Conservation (phyloP, 2,888 invertebrate species). For the Galerucella nymphaeae region DNA sequence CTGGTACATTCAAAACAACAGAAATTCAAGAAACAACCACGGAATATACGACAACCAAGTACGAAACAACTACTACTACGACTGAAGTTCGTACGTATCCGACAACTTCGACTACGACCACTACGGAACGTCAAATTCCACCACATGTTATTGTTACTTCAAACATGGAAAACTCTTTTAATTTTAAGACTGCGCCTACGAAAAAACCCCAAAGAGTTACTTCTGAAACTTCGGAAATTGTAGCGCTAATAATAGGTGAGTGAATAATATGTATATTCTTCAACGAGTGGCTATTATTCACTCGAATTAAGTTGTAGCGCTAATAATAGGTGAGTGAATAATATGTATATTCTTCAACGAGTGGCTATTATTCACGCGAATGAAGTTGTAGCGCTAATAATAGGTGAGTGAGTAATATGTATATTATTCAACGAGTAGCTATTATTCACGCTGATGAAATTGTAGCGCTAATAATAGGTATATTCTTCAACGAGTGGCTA, state of each 20-base stretch:
- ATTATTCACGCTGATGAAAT: too few relatives aligned
- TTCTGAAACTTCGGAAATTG: slow-evolving; percentile 78
- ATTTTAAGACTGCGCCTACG: slow-evolving; percentile 50
- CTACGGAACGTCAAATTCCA: slow-evolving; percentile 37
- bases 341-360: too few relatives aligned
- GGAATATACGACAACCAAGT: slow-evolving; percentile 38
- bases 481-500: too few relatives aligned
- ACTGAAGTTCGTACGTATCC: slow-evolving; percentile 40
- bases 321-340: slow-evolving; percentile 72
- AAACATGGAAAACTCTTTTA: slow-evolving; percentile 28
- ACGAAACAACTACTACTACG: slow-evolving; percentile 39
- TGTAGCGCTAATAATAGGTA: slow-evolving; percentile 81
- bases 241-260: slow-evolving; percentile 78
- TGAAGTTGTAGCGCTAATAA: slow-evolving; percentile 81
- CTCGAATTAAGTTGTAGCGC: slow-evolving; percentile 78
- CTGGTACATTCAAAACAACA: slow-evolving; percentile 20
- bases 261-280: too few relatives aligned
- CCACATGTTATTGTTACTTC: slow-evolving; percentile 25
- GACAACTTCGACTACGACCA: slow-evolving; percentile 24
- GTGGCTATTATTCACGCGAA: too few relatives aligned
- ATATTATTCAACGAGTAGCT: too few relatives aligned
- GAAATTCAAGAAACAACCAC: slow-evolving; percentile 37
- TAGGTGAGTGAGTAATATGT: slow-evolving; percentile 65
- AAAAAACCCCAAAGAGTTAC: slow-evolving; percentile 68
- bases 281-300: too few relatives aligned